Conservation (phyloP, 2,888 invertebrate species). For the Agonopterix heracliana region DNA sequence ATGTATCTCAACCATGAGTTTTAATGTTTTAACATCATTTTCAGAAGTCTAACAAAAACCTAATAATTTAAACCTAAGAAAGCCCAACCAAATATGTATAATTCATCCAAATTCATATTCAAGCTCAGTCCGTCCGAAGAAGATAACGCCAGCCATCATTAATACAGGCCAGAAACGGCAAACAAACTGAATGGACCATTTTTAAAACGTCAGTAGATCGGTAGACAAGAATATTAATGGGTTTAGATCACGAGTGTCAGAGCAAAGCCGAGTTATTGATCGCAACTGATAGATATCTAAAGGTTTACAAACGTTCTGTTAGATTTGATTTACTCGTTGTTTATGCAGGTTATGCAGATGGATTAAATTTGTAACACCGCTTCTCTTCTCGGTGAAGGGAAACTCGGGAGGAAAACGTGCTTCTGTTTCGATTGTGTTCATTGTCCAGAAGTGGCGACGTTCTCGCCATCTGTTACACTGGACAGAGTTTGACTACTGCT, state of each 20-base stretch:
- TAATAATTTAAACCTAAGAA: slow-evolving; percentile 6
- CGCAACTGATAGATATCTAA: slow-evolving; percentile 27
- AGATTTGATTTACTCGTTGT: neutral
- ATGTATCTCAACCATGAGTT: no score
- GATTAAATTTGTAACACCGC: no score
- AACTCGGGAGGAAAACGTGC: no score
- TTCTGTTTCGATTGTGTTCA: no score
- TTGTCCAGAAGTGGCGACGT: no score
- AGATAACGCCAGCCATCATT: slow-evolving; percentile 43
- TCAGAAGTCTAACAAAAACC: no score
- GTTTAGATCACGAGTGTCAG: slow-evolving; percentile 15
- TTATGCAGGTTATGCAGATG: no score
- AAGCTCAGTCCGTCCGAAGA: slow-evolving; percentile 18
- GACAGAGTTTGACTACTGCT: no score
- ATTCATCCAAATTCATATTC: slow-evolving; percentile 33
- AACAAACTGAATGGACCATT: slow-evolving; percentile 42
- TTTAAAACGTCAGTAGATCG: slow-evolving; percentile 32
- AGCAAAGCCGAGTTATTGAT: slow-evolving; percentile 24
- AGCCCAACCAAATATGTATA: slow-evolving; percentile 15
- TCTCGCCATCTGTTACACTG: no score
- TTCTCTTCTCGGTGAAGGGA: no score
- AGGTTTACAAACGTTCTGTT: slow-evolving; percentile 11
- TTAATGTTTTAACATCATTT: no score
- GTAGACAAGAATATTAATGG: slow-evolving; percentile 10
- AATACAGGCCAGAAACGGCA: slow-evolving; percentile 33